Evolutionary conservation across 2,888 invertebrate genomes (phyloP).

Genomic region (Cerastis leucographa): DNA sequence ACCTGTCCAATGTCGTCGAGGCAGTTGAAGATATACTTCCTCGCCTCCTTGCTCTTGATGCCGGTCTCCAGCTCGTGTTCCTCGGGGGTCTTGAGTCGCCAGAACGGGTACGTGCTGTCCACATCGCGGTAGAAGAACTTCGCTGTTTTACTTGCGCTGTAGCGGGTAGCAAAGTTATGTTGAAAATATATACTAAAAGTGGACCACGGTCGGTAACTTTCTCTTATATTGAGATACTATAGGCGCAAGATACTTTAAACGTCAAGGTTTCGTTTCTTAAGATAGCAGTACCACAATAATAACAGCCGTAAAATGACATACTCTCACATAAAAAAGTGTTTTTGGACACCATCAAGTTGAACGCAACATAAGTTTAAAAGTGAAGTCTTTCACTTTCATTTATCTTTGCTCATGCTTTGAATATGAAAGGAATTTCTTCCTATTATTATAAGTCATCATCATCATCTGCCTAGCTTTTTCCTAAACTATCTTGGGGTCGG

Average conservation of each 20-base stretch:
- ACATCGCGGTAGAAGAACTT: constrained; percentile 99
- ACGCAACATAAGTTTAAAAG: neutral
- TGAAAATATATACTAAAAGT: too few species aligned
- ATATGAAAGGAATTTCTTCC: neutral
- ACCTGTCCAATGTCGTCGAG: constrained; percentile 99
- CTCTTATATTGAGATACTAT: neutral
- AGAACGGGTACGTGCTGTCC: constrained; percentile 97
- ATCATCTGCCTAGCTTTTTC: too few species aligned
- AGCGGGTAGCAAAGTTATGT: neutral
- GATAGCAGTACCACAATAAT: neutral
- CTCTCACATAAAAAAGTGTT: neutral
- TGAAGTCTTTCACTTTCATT: neutral
- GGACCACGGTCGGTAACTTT: neutral
- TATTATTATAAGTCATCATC: too few species aligned
- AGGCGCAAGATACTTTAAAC: neutral
- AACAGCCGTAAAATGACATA: neutral
- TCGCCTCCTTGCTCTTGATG: constrained; percentile 99
- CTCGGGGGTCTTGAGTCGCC: constrained; percentile 98
- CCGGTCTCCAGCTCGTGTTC: constrained; percentile 99
- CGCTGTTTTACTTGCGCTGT: constrained; percentile 98
- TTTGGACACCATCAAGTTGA: neutral
- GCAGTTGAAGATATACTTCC: constrained; percentile 99
- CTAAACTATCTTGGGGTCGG: too few species aligned
- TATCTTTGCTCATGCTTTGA: neutral
- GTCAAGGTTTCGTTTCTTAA: neutral